Percentiles rank a stretch among this genome's conserved stretches.
phyloP scores from a whole-genome alignment of 2,113 vertebrate genomes.

The Erythrolamprus reginae region DNA sequence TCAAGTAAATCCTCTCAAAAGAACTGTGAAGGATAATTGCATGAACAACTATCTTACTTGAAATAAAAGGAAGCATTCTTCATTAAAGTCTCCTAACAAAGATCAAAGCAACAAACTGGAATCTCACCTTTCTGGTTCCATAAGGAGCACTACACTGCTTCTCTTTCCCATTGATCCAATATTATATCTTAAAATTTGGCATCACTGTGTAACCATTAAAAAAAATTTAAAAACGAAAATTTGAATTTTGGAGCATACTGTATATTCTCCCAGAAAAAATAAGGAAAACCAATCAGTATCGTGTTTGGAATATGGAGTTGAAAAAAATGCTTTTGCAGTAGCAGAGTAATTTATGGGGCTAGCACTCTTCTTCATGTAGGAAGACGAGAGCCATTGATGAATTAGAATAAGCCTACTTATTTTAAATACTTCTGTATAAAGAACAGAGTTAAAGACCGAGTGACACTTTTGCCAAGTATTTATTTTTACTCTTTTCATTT shows the following conservation, averaged over 20 bases:
- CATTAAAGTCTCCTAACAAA: background rate
- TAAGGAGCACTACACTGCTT: background rate
- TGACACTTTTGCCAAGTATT: constrained; percentile 18
- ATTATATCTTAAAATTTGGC: background rate
- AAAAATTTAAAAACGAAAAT: background rate
- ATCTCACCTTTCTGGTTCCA: background rate
- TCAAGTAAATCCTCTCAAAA: background rate
- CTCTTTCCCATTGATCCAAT: background rate
- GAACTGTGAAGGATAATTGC: background rate
- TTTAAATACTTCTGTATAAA: background rate
- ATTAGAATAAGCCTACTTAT: background rate
- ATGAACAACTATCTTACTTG: background rate
- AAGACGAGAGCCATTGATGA: constrained; percentile 43
- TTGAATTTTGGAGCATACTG: background rate
- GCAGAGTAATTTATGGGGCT: constrained; percentile 17
- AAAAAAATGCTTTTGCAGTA: constrained; percentile 38
- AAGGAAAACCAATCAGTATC: background rate
- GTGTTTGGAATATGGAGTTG: constrained; percentile 8
- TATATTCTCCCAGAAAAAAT: background rate
- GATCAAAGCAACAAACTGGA: background rate
- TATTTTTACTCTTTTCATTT: constrained; percentile 6
- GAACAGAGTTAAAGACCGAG: background rate
- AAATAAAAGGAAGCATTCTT: background rate
- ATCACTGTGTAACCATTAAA: background rate
- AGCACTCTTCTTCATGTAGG: constrained; percentile 28